Base-by-base conservation (phyloP, 2,113 vertebrate species). In the Heterotilapia buettikoferi region DNA sequence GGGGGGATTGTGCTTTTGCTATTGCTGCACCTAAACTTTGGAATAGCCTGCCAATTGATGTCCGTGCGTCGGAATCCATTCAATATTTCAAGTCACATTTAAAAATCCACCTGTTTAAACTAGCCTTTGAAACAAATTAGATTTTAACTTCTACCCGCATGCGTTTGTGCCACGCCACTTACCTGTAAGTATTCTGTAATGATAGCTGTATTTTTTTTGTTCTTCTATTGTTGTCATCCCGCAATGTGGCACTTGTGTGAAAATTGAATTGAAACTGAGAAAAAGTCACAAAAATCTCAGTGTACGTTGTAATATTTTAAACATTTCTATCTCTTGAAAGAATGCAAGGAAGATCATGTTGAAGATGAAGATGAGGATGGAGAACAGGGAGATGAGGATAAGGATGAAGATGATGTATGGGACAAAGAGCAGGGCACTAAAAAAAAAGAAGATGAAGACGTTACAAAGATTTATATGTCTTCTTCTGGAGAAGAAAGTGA, bases 391-490 rank as follows among this genome's bases (percentile, higher is more conserved):
- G 53, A 56, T 56, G 53, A 56, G 11, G 53, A 56, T 56, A 56
- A 24, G 53, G 53, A 56, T 4, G 53, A 56, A 56, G 21, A 56
- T 56, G 21, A 56, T 56, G 53, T 53, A 53, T 53, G 9, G 9
- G 52, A 50, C 16, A 18, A 50, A 18, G 19, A 53, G 50, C 50
- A n/a, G 19, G 50, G 9, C 0, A 53, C 50, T 53, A 53, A 53
- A 10, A 53, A 53, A 53, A 53, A 53, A 0, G 4, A 26, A 0
- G 53, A 56, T 56, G 26, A 7, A 56, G 11, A 56, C 13, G 2
- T 4, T 26, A 7, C 6, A 13, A 4, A 3, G 53, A 0, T 56
- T 56, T 26, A 0, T 7, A 56, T 56, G 11, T 56, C 0, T 56
- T 56, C 53, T 24, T 7, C 3, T 4, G 21, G 13, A 24, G 63